Evolutionary conservation across 92 coral and sea anemone species (phyloP), one percentile per base, ranked within the genome.

Genomic region (Porites cylindrica): DNA sequence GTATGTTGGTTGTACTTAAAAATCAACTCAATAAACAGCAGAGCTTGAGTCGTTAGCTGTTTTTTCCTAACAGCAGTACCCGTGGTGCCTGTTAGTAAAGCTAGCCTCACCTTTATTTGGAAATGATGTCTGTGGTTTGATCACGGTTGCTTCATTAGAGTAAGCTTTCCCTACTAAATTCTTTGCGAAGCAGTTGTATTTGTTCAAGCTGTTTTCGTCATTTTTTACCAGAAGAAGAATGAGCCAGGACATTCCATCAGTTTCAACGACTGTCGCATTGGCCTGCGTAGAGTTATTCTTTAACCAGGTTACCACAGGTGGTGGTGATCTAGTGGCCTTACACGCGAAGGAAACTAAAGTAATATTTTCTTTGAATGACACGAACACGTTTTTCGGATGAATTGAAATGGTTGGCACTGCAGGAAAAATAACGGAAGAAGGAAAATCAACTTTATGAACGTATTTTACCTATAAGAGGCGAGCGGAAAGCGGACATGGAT

Each of bases 281-380:
- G 29, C 29, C 52, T 52, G 29, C 20, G 89, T 58, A 2, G 43
- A 47, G 20, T 72, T 74, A 47, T 89, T 47, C 43, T 77, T 89
- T 1, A 83, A 52, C 92, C 89, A 89, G 14, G 23, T 56, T n/a
- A 89, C 84, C 32, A 23, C 53, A 12, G 89, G 92, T 69, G 10
- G 77, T 2, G 92, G 92, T 50, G 60, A 52, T 20, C 92, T 89
- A 11, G 60, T 70, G 17, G 89, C 92, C 17, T 79, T 60, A 63
- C 92, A 89, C 18, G 54, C 23, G 68, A 81, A 81, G 53, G 52
- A 26, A 9, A 26, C 77, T 66, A 61, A 7, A 10, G 78, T 66
- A 47, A 51, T 66, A 8, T 59, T 77, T 1, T 23, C 80, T 9
- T 51, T 74, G 18, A 68, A 21, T 32, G 1, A 8, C 43, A 69